Conservation (phyloP, 2,797 vertebrate genomes). For the Arrhamphus sclerolepis region DNA sequence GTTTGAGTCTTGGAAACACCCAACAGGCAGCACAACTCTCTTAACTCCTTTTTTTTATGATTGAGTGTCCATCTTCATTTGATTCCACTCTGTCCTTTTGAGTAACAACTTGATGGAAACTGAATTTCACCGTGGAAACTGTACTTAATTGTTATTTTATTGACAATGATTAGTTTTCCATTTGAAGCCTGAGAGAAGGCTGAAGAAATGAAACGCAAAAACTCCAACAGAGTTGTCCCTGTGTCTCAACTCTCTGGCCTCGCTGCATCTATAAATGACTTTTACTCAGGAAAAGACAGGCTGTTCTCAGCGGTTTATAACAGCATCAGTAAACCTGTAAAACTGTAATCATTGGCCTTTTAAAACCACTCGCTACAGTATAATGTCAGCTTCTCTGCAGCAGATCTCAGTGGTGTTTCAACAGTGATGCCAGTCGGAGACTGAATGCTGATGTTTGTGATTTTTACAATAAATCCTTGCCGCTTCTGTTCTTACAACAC, state of each 20-base stretch:
- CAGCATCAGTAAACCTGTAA: background rate
- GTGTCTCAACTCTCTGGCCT: background rate
- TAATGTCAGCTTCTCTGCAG: background rate
- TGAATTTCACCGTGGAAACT: background rate
- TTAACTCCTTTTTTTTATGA: no score
- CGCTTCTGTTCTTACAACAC: no score
- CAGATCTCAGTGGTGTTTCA: background rate
- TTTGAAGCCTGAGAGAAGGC: no score
- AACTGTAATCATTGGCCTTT: background rate
- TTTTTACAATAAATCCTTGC: no score
- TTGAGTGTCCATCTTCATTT: background rate
- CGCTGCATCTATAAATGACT: background rate
- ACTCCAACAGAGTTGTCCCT: no score
- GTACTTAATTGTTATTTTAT: background rate
- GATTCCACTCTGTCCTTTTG: no score
- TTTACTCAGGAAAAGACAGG: conserved; percentile 2
- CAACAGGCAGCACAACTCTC: no score
- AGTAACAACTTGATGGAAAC: conserved; percentile 4
- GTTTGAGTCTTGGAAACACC: no score
- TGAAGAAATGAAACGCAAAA: no score
- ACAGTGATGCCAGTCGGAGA: no score
- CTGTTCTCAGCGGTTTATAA: background rate
- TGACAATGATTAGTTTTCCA: background rate
- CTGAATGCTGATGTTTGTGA: no score
- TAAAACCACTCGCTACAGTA: background rate